Conservation (phyloP, 2,888 invertebrate species). For the Limnephilus lunatus region DNA sequence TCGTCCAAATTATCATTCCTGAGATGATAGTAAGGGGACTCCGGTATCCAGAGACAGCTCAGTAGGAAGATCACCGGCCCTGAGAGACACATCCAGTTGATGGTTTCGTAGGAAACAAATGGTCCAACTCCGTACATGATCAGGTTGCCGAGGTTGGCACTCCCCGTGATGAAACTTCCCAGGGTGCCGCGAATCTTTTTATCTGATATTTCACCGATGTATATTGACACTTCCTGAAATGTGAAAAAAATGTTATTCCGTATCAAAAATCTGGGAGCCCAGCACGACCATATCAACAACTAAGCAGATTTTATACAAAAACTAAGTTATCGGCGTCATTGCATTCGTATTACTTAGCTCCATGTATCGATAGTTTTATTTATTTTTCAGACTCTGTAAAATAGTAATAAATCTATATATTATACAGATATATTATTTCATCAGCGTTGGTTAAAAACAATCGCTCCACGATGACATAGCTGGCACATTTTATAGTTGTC, state of each 20-base stretch:
- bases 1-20: conserved; percentile 75
- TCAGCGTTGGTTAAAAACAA: too few species aligned
- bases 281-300: too few species aligned
- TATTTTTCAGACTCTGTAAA: too few species aligned
- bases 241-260: background rate
- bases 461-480: too few species aligned
- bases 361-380: too few species aligned
- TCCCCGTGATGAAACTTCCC: conserved; percentile 75
- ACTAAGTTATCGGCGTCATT: too few species aligned
- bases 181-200: conserved; percentile 75
- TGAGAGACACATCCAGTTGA: conserved; percentile 74
- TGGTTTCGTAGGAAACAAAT: conserved; percentile 73
- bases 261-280: too few species aligned
- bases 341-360: too few species aligned
- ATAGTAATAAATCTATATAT: too few species aligned
- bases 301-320: too few species aligned
- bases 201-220: conserved; percentile 77
- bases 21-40: conserved; percentile 80
- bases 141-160: conserved; percentile 74
- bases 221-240: conserved; percentile 76
- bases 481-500: too few species aligned
- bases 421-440: too few species aligned
- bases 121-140: conserved; percentile 75
- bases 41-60: conserved; percentile 78
- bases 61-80: conserved; percentile 75